These are phyloP conservation scores for Myopa tessellatipennis DNA, from an alignment of 2,888 invertebrate species.

Conservation along the genomic window DNA sequence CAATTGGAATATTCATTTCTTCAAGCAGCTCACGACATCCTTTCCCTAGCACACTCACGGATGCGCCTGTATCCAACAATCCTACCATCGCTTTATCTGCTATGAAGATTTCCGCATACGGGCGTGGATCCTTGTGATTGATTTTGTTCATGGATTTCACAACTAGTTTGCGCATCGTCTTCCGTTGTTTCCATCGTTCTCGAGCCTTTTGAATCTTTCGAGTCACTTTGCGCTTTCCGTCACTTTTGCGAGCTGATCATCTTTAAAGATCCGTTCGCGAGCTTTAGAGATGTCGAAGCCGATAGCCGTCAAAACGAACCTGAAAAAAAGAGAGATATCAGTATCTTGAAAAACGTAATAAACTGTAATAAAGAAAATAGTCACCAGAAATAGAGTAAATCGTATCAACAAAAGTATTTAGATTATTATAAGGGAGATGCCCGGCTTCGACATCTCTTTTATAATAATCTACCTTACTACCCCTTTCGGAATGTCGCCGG, in stretches of 20 bases:
- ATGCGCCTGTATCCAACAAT: not conserved
- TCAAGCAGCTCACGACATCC: not conserved
- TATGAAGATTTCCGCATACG: not conserved
- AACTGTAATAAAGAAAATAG: not conserved
- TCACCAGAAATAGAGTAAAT: not conserved
- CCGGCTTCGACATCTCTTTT: too few species aligned
- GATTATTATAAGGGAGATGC: not conserved
- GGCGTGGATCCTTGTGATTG: not conserved
- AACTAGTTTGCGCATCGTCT: not conserved
- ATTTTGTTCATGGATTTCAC: not conserved
- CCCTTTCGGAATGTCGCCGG: too few species aligned
- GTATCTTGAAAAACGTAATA: not conserved
- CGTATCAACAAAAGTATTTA: not conserved
- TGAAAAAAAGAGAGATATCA: not conserved
- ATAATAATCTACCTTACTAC: too few species aligned
- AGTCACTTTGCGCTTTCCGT: not conserved
- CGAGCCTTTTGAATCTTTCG: not conserved
- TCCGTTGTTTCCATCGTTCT: not conserved
- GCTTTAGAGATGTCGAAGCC: not conserved
- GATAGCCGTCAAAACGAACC: not conserved
- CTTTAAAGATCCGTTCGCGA: not conserved
- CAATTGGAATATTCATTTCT: not conserved
- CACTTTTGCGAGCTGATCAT: not conserved
- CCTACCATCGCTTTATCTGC: not conserved
- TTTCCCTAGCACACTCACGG: not conserved